Conservation (phyloP, 2,888 invertebrate species). For the Erpobdella octoculata region DNA sequence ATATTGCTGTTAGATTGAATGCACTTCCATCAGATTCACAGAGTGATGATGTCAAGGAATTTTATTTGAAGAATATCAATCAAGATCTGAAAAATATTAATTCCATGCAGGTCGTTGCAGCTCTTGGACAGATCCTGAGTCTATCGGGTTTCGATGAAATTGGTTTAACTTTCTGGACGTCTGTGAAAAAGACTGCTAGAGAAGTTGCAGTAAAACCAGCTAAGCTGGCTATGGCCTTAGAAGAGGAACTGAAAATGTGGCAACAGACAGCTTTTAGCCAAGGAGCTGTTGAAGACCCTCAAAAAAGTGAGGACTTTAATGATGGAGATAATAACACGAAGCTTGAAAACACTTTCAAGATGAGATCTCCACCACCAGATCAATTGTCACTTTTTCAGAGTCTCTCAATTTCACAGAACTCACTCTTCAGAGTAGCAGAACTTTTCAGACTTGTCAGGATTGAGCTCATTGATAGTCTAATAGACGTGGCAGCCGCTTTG, state of each 20-base stretch:
- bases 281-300: not conserved
- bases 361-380: too few relatives aligned
- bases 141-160: not conserved
- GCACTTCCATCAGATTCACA: too few relatives aligned
- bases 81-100: not conserved
- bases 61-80: too few relatives aligned
- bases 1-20: too few relatives aligned
- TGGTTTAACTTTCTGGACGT: not conserved
- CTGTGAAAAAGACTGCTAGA: not conserved
- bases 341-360: too few relatives aligned
- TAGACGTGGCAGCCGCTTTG: not conserved
- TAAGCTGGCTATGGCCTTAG: not conserved
- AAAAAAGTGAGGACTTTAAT: too few relatives aligned
- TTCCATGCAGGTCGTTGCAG: not conserved
- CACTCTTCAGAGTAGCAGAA: not conserved
- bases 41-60: too few relatives aligned
- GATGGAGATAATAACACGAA: too few relatives aligned
- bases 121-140: not conserved
- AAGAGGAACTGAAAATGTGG: slow-evolving; percentile 2
- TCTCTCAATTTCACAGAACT: not conserved
- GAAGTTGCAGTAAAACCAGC: not conserved
- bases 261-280: not conserved
- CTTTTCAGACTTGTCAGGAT: not conserved
- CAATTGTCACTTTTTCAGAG: not conserved
- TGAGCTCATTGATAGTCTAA: not conserved